Evolutionary conservation across 1,140 invertebrate species (phyloP).

Genomic region (Lethocerus indicus): DNA sequence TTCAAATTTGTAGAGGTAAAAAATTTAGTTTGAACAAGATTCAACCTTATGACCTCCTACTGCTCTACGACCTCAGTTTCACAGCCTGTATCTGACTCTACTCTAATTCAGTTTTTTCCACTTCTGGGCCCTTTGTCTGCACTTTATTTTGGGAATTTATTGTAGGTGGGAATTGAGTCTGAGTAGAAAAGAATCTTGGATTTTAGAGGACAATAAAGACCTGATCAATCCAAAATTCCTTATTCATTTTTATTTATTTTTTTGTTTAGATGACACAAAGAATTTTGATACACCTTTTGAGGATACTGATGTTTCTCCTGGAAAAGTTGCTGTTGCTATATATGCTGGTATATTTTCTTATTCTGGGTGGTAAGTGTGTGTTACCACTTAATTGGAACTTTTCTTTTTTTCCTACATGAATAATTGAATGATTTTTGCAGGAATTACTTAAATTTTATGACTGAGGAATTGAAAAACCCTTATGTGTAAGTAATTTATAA

Average conservation of each 20-base stretch:
- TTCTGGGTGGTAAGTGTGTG: slow-evolving; percentile 63
- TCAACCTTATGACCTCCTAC: no score
- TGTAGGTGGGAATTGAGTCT: no score
- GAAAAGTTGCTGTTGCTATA: slow-evolving; percentile 75
- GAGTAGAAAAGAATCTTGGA: no score
- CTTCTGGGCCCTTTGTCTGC: background rate
- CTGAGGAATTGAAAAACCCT: slow-evolving; percentile 87
- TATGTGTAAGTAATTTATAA: slow-evolving; percentile 42
- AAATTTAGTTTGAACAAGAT: no score
- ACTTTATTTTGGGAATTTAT: background rate
- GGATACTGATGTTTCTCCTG: slow-evolving; percentile 57
- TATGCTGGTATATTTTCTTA: slow-evolving; percentile 95
- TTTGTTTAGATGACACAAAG: slow-evolving; percentile 32
- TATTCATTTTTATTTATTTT: slow-evolving; percentile 22
- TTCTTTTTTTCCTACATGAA: slow-evolving; percentile 8
- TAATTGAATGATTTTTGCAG: slow-evolving; percentile 25
- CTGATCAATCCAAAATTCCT: no score
- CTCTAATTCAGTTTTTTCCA: no score
- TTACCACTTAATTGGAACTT: slow-evolving; percentile 1
- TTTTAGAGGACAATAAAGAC: no score
- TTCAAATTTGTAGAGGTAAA: no score
- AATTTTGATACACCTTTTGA: slow-evolving; percentile 68
- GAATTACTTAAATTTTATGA: slow-evolving; percentile 95
- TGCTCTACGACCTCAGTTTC: no score
- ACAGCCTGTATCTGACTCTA: no score